phyloP scores from a whole-genome alignment of 2,113 vertebrate genomes.

The Notiomystis cincta region DNA sequence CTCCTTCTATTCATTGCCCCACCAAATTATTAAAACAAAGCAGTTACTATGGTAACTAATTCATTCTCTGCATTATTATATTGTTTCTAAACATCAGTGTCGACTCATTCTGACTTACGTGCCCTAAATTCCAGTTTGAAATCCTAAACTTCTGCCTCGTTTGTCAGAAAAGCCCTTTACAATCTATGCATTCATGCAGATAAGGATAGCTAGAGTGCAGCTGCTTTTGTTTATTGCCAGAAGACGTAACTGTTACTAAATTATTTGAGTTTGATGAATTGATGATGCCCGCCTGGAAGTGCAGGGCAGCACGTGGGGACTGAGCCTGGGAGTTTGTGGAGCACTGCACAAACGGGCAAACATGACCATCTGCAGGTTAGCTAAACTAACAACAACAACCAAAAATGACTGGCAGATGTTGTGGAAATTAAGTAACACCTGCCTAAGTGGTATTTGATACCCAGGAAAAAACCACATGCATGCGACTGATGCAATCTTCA shows the following conservation, averaged over 20 bases:
- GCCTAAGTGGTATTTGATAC: not conserved
- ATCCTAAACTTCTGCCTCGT: conserved; percentile 45
- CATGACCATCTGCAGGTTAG: conserved; percentile 40
- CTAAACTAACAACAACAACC: not conserved
- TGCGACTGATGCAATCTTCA: not conserved
- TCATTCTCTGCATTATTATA: conserved; percentile 60
- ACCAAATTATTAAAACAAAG: conserved; percentile 71
- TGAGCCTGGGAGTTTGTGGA: not conserved
- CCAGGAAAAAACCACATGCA: not conserved
- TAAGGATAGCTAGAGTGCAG: not conserved
- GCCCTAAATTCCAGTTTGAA: conserved; percentile 62
- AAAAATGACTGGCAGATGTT: conserved; percentile 50
- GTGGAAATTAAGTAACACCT: conserved; percentile 38
- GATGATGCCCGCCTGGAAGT: not conserved
- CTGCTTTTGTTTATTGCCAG: conserved; percentile 41
- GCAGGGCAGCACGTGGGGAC: not conserved
- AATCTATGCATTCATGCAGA: conserved; percentile 53
- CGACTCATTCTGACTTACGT: conserved; percentile 19
- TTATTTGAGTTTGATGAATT: conserved; percentile 45
- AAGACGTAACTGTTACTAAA: conserved; percentile 16
- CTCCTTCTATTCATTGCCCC: conserved; percentile 42
- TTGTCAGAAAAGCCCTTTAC: conserved; percentile 14
- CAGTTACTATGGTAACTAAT: conserved; percentile 68
- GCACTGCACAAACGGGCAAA: not conserved
- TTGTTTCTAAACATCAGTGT: conserved; percentile 53